phyloP scores from a whole-genome alignment of 2,797 vertebrate genomes.

The Tachyglossus aculeatus region DNA sequence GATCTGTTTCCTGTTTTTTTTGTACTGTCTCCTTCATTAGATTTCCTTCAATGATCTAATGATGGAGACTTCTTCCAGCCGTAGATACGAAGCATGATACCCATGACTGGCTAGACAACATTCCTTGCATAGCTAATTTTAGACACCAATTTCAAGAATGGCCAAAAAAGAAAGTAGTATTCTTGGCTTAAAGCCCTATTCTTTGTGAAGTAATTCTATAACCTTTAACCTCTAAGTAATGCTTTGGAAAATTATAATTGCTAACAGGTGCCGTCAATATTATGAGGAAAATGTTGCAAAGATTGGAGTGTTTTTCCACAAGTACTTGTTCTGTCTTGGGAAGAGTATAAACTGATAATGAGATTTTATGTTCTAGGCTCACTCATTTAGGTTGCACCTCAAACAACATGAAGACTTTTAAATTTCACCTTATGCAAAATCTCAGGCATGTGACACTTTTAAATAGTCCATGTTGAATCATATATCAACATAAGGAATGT shows the following conservation, averaged over 20 bases:
- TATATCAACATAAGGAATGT: too few species aligned
- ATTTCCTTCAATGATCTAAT: conserved; percentile 3
- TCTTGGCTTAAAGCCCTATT: conserved; percentile 27
- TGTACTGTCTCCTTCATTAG: conserved; percentile 7
- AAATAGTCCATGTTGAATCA: too few species aligned
- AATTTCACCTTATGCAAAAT: too few species aligned
- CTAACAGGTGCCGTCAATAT: conserved; percentile 56
- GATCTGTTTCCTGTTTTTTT: conserved; percentile 35
- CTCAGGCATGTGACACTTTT: too few species aligned
- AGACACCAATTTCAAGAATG: conserved; percentile 18
- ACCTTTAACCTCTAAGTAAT: conserved; percentile 49
- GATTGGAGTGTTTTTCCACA: conserved; percentile 32
- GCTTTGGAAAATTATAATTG: conserved; percentile 54
- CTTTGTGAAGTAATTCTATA: conserved; percentile 31
- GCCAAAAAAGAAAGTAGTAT: conserved; percentile 35
- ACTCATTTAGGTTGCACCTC: too few species aligned
- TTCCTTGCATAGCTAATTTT: conserved; percentile 48
- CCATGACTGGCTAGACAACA: conserved; percentile 26
- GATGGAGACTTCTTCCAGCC: conserved; percentile 15
- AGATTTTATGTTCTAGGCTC: too few species aligned
- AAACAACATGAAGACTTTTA: too few species aligned
- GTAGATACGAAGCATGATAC: conserved; percentile 22
- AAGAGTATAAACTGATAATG: too few species aligned
- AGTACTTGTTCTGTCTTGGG: conserved; percentile 35
- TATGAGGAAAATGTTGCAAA: conserved; percentile 40